phyloP scores from a whole-genome alignment of 2,113 vertebrate genomes.

The Agapornis roseicollis region DNA sequence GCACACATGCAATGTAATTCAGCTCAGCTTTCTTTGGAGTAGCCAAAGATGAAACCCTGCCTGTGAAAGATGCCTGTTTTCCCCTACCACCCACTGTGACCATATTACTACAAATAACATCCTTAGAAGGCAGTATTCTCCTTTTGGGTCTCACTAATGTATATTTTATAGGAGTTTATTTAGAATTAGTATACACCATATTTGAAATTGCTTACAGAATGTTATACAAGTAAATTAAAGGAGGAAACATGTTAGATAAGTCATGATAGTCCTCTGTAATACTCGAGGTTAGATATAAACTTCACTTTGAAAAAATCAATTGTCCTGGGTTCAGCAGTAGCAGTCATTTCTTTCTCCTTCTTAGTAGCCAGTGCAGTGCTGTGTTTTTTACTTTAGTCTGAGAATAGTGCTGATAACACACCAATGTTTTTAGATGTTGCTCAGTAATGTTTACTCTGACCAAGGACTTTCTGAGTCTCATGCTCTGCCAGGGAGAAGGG shows the following conservation, averaged over 20 bases:
- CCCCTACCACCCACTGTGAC: neutral
- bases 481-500: no score
- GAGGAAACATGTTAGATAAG: neutral
- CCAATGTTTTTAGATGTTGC: neutral
- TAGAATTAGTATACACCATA: neutral
- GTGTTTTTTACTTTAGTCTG: neutral
- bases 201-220: neutral
- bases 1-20: neutral
- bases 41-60: neutral
- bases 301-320: neutral
- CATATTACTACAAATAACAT: neutral
- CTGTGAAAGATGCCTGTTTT: neutral
- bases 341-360: neutral
- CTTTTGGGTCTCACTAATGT: neutral
- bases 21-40: neutral
- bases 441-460: neutral
- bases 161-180: neutral
- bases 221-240: neutral
- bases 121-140: neutral
- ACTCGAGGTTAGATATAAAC: neutral
- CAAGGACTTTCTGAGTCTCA: no score
- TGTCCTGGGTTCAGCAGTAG: neutral
- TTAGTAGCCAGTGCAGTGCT: neutral
- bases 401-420: neutral
- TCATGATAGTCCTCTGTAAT: neutral